Conservation (phyloP, 2,113 vertebrate species). For the Microtus richardsoni region DNA sequence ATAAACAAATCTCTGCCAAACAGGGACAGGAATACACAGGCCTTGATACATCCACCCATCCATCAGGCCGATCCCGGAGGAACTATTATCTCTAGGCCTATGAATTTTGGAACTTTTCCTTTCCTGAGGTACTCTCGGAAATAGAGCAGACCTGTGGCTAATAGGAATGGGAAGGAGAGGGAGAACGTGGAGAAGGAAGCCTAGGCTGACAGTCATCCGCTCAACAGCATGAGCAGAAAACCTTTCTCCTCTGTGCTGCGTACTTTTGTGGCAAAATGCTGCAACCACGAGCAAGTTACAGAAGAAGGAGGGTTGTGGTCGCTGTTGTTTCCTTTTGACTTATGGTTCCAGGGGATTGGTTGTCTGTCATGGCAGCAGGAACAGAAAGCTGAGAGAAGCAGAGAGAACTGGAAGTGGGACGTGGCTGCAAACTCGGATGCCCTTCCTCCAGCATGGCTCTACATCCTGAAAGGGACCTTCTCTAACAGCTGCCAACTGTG, state of each 20-base stretch:
- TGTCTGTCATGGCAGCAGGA: neutral
- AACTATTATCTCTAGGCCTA: neutral
- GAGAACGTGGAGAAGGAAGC: neutral
- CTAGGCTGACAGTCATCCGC: neutral
- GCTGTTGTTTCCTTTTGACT: neutral
- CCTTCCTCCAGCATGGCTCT: neutral
- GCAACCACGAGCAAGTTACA: neutral
- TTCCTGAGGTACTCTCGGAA: neutral
- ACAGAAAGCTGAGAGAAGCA: neutral
- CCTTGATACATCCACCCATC: neutral
- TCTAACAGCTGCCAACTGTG: neutral
- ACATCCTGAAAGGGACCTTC: neutral
- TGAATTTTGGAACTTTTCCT: neutral
- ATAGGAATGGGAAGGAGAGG: neutral
- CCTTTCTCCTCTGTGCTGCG: no score
- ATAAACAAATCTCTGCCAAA: conserved; percentile 22
- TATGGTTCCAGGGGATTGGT: neutral
- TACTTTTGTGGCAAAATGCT: neutral
- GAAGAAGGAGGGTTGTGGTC: neutral
- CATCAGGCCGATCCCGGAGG: neutral
- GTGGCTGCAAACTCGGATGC: neutral
- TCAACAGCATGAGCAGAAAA: neutral
- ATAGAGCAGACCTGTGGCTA: neutral
- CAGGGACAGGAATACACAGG: neutral
- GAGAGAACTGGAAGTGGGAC: neutral